phyloP scores from a whole-genome alignment of 92 coral and sea anemone species.

The Parazoanthus swiftii region DNA sequence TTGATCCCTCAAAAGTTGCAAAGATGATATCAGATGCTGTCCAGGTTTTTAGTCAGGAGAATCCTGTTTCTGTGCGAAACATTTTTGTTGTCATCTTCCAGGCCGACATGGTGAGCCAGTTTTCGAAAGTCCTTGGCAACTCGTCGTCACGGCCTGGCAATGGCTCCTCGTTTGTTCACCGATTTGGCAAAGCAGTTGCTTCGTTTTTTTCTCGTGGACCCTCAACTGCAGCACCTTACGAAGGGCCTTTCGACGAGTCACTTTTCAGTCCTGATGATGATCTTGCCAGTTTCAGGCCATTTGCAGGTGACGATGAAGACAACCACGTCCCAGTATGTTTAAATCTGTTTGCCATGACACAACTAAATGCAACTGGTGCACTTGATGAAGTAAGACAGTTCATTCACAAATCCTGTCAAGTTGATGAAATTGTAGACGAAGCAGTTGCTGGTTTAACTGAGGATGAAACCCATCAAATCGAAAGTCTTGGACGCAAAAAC shows the following conservation, averaged over 20 bases:
- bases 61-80: conserved; percentile 43
- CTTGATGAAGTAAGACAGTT: neutral
- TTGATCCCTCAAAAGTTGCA: conserved; percentile 51
- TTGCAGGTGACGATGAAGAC: neutral
- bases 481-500: neutral
- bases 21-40: conserved; percentile 57
- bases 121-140: neutral
- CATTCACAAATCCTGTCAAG: conserved; percentile 1
- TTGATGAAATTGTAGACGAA: conserved; percentile 4
- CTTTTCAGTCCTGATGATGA: neutral
- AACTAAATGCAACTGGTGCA: neutral
- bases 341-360: conserved; percentile 24
- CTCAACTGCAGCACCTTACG: neutral
- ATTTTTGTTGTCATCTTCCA: conserved; percentile 69
- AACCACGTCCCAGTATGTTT: neutral
- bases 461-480: neutral
- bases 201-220: neutral
- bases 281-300: neutral
- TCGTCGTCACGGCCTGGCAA: neutral
- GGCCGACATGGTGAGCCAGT: conserved; percentile 2
- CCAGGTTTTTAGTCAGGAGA: conserved; percentile 46
- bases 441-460: conserved; percentile 11
- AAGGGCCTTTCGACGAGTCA: neutral
- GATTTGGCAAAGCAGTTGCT: neutral
- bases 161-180: neutral